These are phyloP conservation scores for Dolichallabes microphthalmus DNA, from an alignment of 2,113 vertebrate genomes.

Conservation along the genomic window DNA sequence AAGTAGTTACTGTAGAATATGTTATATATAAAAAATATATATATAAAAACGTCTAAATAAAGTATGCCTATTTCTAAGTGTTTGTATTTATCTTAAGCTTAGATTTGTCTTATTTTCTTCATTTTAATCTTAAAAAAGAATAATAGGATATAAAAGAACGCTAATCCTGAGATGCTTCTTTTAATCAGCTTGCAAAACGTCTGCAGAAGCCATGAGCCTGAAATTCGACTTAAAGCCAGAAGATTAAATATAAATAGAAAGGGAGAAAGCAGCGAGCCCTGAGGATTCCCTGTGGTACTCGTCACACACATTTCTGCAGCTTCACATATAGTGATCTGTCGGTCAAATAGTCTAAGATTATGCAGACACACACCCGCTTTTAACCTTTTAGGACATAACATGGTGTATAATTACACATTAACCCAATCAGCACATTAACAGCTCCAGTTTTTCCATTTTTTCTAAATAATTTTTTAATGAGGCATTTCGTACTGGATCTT, in stretches of 20 bases:
- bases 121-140: not conserved
- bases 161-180: not conserved
- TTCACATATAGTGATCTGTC: not conserved
- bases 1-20: not conserved
- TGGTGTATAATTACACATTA: not conserved
- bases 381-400: not conserved
- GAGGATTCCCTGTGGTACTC: not conserved
- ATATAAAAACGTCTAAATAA: too few relatives aligned
- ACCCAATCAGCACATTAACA: not conserved
- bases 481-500: not conserved
- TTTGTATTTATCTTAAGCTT: too few relatives aligned
- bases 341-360: not conserved
- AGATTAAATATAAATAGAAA: not conserved
- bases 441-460: not conserved
- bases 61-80: too few relatives aligned
- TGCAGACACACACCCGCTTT: not conserved
- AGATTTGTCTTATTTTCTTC: too few relatives aligned
- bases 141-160: not conserved
- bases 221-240: not conserved
- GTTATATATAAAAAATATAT: too few relatives aligned
- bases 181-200: not conserved
- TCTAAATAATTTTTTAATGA: not conserved
- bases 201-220: not conserved
- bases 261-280: not conserved
- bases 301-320: not conserved